Evolutionary conservation across 37 sponge, comb jelly and placozoan genomes (phyloP).

Genomic region (Halichondria panicea): DNA sequence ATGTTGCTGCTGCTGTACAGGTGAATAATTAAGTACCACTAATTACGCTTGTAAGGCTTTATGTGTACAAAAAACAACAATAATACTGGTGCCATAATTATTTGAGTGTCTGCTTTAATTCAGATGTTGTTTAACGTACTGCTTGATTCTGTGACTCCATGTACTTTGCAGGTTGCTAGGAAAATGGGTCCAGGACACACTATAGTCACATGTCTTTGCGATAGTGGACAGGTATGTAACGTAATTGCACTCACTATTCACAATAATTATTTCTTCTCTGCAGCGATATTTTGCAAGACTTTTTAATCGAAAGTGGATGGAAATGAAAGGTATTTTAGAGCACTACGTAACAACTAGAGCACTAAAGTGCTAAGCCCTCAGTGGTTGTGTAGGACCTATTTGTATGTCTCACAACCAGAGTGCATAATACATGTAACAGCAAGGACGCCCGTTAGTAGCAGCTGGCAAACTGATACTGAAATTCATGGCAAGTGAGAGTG

Average conservation of each 20-base stretch:
- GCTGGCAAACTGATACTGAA: no score
- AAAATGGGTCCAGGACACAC: conserved; percentile 82
- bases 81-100: no score
- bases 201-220: conserved; percentile 86
- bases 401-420: no score
- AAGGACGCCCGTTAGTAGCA: no score
- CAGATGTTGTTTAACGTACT: not conserved
- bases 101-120: not conserved
- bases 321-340: conserved; percentile 41
- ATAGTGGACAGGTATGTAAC: conserved; percentile 74
- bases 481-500: no score
- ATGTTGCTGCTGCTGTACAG: conserved; percentile 87
- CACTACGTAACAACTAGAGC: not conserved
- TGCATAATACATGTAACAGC: no score
- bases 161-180: conserved; percentile 48
- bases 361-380: not conserved
- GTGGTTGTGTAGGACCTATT: no score
- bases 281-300: conserved; percentile 72
- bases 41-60: no score
- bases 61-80: no score
- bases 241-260: not conserved
- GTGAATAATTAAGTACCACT: conserved; percentile 35
- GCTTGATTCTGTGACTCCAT: no score
- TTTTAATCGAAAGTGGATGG: conserved; percentile 57
- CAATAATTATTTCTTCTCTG: not conserved